Evolutionary conservation across 2,797 vertebrate genomes (phyloP).

Genomic region (Typhlichthys eigenmanni): DNA sequence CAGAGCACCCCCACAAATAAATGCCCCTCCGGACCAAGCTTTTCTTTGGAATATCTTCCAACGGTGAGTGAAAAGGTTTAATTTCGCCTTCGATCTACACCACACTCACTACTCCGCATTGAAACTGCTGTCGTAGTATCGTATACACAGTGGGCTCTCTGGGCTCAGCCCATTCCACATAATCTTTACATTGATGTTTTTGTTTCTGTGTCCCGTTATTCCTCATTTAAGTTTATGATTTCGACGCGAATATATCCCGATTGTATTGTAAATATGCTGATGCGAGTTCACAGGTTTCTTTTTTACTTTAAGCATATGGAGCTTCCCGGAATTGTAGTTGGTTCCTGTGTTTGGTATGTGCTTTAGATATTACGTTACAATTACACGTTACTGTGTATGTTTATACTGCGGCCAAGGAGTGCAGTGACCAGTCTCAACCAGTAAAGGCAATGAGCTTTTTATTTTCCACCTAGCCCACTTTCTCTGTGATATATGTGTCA

Average conservation of each 20-base stretch:
- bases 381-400: constrained; percentile 18
- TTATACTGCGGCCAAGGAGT: neutral
- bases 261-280: neutral
- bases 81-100: constrained; percentile 14
- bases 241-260: constrained; percentile 2
- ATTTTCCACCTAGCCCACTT: neutral
- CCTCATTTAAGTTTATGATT: neutral
- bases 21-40: constrained; percentile 74
- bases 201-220: neutral
- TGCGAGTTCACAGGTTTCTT: constrained; percentile 2
- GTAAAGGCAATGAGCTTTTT: neutral
- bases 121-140: constrained; percentile 34
- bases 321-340: constrained; percentile 39
- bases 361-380: neutral
- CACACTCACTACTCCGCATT: constrained; percentile 40
- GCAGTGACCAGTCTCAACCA: constrained; percentile 6
- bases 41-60: constrained; percentile 86
- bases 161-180: neutral
- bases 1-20: constrained; percentile 69
- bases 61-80: constrained; percentile 69
- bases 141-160: neutral
- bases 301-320: constrained; percentile 1
- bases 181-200: neutral
- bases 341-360: no score
- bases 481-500: neutral